Evolutionary conservation across 2,797 vertebrate genomes (phyloP), one percentile per base, ranked within the genome.

Genomic region (Hemibagrus guttatus): DNA sequence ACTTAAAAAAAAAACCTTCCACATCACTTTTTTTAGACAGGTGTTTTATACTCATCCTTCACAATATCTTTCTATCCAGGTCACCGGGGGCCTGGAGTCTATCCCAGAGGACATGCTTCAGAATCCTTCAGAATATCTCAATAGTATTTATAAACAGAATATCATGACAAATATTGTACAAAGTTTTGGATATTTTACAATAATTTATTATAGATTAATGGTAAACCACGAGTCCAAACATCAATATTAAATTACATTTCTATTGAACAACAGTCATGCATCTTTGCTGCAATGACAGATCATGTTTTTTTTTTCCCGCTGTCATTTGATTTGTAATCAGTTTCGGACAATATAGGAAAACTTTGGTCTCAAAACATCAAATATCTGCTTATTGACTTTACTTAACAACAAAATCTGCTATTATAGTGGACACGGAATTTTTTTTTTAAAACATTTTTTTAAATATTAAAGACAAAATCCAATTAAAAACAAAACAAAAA

Each of bases 21-120:
- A 59, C 23, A 61, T 28, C 56, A 74, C 49, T 58, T 74, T 59
- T 71, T 28, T 49, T 7, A 74, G 56, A 74, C 83, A 84, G 83
- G 54, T 74, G 83, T 74, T 74, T 84, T 59, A 84, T 39, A 84
- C 8, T 35, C 39, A 59, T 39, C 83, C 35, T 72, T 84, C 54
- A 80, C 12, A 80, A 80, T 39, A 61, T 54, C 5, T 49, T 3
- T 49, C 46, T 49, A 49, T 49, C 5, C 5, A 49, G 46, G 46
- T 49, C 46, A 49, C 46, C 6, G 46, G 46, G 46, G 6, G 46
- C 46, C 8, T 49, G 7, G 46, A 49, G 46, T 49, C 46, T 49
- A 49, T 49, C 46, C 46, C 46, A 49, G 46, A 8, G 46, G 46
- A 49, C 46, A 49, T 9, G 7, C 46, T 49, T 49, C 46, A 49